phyloP scores from a whole-genome alignment of 2,113 vertebrate genomes.

The Xyliphius kryptos region DNA sequence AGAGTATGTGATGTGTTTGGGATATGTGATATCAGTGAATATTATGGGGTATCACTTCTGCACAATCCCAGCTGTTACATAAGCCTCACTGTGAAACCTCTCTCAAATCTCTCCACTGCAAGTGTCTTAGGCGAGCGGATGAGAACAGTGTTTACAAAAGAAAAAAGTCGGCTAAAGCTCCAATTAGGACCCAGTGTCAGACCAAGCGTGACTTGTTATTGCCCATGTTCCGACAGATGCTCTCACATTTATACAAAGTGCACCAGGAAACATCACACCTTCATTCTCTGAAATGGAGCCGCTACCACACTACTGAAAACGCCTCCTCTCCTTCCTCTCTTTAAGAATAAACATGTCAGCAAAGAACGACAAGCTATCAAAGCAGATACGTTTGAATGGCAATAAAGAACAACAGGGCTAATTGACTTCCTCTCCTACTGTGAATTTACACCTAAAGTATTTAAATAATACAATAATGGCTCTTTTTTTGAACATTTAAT shows the following conservation, averaged over 20 bases:
- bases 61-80: slow-evolving; percentile 1
- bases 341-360: too few relatives aligned
- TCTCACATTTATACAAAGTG: slow-evolving; percentile 1
- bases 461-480: too few relatives aligned
- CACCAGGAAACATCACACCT: slow-evolving; percentile 4
- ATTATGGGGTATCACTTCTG: background rate
- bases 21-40: background rate
- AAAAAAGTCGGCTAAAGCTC: slow-evolving; percentile 33
- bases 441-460: too few relatives aligned
- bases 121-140: background rate
- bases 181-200: slow-evolving; percentile 53
- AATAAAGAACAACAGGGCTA: too few relatives aligned
- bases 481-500: too few relatives aligned
- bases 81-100: background rate
- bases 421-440: too few relatives aligned
- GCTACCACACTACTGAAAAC: too few relatives aligned
- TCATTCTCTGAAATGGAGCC: too few relatives aligned
- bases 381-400: too few relatives aligned
- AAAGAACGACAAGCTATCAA: too few relatives aligned
- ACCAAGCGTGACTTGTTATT: slow-evolving; percentile 43
- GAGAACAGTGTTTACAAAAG: slow-evolving; percentile 27
- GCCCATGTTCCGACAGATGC: slow-evolving; percentile 30
- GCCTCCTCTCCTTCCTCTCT: too few relatives aligned
- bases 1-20: too few relatives aligned
- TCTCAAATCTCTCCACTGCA: background rate